These are phyloP conservation scores for Harlomillsia oculata DNA, from an alignment of 1,140 invertebrate species.

Conservation along the genomic window DNA sequence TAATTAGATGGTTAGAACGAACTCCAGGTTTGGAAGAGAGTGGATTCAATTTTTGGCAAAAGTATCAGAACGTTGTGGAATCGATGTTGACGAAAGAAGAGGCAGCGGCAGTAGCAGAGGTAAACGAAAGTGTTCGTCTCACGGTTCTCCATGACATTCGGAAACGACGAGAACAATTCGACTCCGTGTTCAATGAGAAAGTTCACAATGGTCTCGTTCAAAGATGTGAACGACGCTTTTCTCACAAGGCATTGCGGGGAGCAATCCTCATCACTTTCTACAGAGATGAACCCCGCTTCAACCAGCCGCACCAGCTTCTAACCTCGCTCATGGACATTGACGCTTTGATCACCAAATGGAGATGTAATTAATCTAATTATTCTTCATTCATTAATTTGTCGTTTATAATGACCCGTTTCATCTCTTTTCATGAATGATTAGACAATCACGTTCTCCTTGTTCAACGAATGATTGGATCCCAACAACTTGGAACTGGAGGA, in stretches of 20 bases:
- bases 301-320: constrained; percentile 89
- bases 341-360: constrained; percentile 97
- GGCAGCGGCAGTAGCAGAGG: constrained; percentile 52
- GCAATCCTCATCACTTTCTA: constrained; percentile 97
- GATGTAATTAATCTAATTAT: constrained; percentile 70
- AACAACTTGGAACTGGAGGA: constrained; percentile 91
- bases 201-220: constrained; percentile 69
- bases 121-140: constrained; percentile 46
- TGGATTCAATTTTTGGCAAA: constrained; percentile 89
- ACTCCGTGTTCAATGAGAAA: constrained; percentile 74
- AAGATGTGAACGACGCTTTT: constrained; percentile 79
- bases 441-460: constrained; percentile 98
- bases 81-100: constrained; percentile 60
- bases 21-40: constrained; percentile 77
- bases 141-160: constrained; percentile 61
- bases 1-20: constrained; percentile 70
- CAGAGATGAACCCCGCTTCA: constrained; percentile 89
- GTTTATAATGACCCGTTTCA: too few relatives aligned
- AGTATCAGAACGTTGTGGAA: constrained; percentile 70
- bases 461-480: constrained; percentile 97
- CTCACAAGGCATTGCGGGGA: constrained; percentile 82
- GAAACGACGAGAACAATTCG: constrained; percentile 71
- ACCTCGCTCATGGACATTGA: constrained; percentile 95
- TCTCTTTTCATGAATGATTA: too few relatives aligned
- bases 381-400: not conserved